These are phyloP conservation scores for Drosophila longiperda DNA, from an alignment of 2,888 invertebrate genomes.

Conservation along the genomic window DNA sequence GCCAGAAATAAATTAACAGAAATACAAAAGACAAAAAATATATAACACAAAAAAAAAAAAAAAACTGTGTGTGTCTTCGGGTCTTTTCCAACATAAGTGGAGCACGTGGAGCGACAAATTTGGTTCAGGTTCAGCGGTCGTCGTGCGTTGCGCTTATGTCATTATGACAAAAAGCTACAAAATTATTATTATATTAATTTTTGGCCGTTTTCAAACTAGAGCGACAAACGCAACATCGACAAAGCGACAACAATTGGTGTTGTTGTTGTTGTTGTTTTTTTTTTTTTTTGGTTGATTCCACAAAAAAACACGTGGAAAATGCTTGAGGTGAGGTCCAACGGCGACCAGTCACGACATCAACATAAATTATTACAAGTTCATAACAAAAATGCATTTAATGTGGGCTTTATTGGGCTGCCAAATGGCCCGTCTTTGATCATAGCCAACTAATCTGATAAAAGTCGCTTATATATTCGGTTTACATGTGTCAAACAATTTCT, in stretches of 20 bases:
- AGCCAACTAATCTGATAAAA: slow-evolving; percentile 54
- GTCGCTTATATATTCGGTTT: slow-evolving; percentile 36
- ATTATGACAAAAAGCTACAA: slow-evolving; percentile 50
- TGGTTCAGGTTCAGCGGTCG: slow-evolving; percentile 76
- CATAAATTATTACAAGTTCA: slow-evolving; percentile 57
- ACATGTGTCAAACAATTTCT: slow-evolving; percentile 39
- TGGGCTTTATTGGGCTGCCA: slow-evolving; percentile 41
- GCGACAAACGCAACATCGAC: slow-evolving; percentile 40
- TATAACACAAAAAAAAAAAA: slow-evolving; percentile 19
- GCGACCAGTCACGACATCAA: slow-evolving; percentile 17
- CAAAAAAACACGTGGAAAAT: slow-evolving; percentile 45
- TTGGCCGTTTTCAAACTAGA: slow-evolving; percentile 58
- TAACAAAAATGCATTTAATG: slow-evolving; percentile 59
- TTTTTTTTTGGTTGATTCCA: neutral
- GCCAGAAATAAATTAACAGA: slow-evolving; percentile 47
- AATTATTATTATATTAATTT: slow-evolving; percentile 79
- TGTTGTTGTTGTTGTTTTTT: slow-evolving; percentile 1
- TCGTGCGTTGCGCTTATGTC: slow-evolving; percentile 73
- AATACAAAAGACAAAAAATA: slow-evolving; percentile 18
- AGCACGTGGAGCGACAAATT: slow-evolving; percentile 67
- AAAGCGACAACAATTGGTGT: slow-evolving; percentile 21
- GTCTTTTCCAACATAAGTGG: slow-evolving; percentile 41
- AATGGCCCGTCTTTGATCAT: slow-evolving; percentile 36
- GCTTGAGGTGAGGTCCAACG: slow-evolving; percentile 46
- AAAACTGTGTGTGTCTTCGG: slow-evolving; percentile 27